Evolutionary conservation across 2,113 vertebrate genomes (phyloP).

Genomic region (Podarcis raffonei): DNA sequence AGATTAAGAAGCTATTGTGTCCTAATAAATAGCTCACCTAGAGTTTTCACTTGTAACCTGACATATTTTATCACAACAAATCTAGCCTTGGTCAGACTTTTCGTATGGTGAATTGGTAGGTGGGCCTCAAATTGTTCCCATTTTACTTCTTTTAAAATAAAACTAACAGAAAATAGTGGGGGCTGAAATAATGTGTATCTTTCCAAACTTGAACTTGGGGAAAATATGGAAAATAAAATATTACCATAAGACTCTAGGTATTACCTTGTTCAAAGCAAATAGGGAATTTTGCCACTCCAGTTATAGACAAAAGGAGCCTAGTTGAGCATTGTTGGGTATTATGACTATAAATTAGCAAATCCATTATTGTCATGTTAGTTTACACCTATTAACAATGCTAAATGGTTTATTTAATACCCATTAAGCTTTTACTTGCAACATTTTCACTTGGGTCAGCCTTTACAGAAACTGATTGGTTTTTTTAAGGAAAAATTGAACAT

Average conservation of each 20-base stretch:
- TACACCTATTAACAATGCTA: not conserved
- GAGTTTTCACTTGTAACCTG: constrained; percentile 21
- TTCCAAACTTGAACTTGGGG: not conserved
- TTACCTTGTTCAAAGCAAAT: not conserved
- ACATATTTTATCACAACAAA: constrained; percentile 33
- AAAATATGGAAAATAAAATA: not conserved
- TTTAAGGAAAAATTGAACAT: constrained; percentile 5
- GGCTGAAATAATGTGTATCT: not conserved
- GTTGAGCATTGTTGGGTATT: not conserved
- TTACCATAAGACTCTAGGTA: not conserved
- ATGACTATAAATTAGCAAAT: constrained; percentile 18
- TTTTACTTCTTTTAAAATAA: constrained; percentile 4
- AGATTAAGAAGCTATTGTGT: constrained; percentile 38
- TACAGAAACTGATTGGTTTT: not conserved
- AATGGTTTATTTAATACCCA: constrained; percentile 17
- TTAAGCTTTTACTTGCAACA: constrained; percentile 8
- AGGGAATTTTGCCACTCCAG: not conserved
- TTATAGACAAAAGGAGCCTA: constrained; percentile 24
- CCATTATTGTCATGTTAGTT: not conserved
- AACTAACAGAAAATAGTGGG: not conserved
- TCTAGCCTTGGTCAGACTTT: constrained; percentile 38
- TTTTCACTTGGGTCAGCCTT: not conserved
- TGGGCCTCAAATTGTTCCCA: not conserved
- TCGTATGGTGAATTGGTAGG: not conserved
- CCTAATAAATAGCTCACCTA: constrained; percentile 49